Evolutionary conservation across 2,113 vertebrate species (phyloP), one percentile per base, ranked within the genome.

Genomic region (Butorides virescens): DNA sequence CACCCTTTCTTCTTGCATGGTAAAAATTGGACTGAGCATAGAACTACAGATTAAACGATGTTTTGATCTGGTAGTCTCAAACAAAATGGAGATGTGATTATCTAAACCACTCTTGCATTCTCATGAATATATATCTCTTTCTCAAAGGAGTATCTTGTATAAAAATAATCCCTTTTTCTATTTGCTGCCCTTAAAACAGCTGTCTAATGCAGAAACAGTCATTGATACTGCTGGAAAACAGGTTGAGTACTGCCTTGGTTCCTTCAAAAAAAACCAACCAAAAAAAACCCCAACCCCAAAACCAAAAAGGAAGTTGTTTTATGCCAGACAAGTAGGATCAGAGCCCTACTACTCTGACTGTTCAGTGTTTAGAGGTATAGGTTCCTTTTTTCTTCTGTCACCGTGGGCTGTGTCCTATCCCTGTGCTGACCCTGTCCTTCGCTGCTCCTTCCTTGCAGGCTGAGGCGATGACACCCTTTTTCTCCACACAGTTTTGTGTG

Each of bases 361-460:
- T n/a, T 81, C 19, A 8, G 13, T 46, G 34, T 50, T 85, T 22
- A 50, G 62, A 18, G 3, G 8, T 22, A 3, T 5, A 20, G 1
- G 26, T 53, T 67, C 34, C 5, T 66, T 52, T 50, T 14, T 50
- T 39, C 21, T 42, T 37, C 19, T 61, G 23, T 29, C 46, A 9
- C n/a, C 10, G 0, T 5, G 47, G 37, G 46, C 59, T 68, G 15
- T 39, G 62, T 25, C 62, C 15, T n/a, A 0, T 27, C n/a, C 36
- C 17, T 36, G 4, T 32, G 50, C 15, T 61, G 52, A 17, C 20
- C 21, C 19, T 42, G 29, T 29, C 29, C n/a, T 56, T 17, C 15
- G 4, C 17, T n/a, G 18, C 3, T 50, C 30, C n/a, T 65, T 59
- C 47, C 44, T 53, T 27, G 53, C 27, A 25, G 44, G 44, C 55